Base-by-base conservation (phyloP, 2,797 vertebrate genomes). In the Iguana delicatissima region DNA sequence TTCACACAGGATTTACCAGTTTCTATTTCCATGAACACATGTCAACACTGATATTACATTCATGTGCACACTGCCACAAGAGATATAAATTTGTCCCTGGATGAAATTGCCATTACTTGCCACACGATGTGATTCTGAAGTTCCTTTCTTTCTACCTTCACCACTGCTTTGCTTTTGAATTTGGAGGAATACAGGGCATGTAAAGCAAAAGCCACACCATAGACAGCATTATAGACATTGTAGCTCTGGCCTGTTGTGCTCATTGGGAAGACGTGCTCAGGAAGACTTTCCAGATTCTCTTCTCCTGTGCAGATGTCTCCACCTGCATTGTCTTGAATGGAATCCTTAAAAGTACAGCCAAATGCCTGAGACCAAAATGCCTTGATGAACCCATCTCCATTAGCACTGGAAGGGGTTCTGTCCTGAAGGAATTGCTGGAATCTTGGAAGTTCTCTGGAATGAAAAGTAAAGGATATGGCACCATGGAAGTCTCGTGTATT, bases 201-300 rank as follows among this genome's bases (percentile, higher is more conserved):
- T 24, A 88, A 35, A 52, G 77, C 59, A 35, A 69, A 62, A 80
- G 77, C 86, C 13, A 69, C 4, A 55, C 74, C 86, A 79, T 87
- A 74, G 4, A 88, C 62, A 67, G 76, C 29, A 52, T 67, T 80
- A 32, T 35, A 88, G 24, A 32, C 77, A 6, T 69, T 74, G 12
- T 86, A 86, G 20, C 84, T 86, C 10, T 74, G 32, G 1, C 73
- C 24, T 8, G 85, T 62, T 35, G 20, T 32, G 13, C 12, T 46
- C 85, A 42, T 62, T 46, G 55, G 52, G 10, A 86, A 76, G 13
- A 77, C 7, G 2, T 86, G 55, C 8, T 29, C 52, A 59, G 85
- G 85, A 29, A 86, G 72, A 13, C 26, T 59, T 6, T 59, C 52
- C 22, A 86, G n/a, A 7, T 38, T 74, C 55, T 86, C 85, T 13